Evolutionary conservation across 2,888 invertebrate genomes (phyloP).

Genomic region (Chymomyza amoena): DNA sequence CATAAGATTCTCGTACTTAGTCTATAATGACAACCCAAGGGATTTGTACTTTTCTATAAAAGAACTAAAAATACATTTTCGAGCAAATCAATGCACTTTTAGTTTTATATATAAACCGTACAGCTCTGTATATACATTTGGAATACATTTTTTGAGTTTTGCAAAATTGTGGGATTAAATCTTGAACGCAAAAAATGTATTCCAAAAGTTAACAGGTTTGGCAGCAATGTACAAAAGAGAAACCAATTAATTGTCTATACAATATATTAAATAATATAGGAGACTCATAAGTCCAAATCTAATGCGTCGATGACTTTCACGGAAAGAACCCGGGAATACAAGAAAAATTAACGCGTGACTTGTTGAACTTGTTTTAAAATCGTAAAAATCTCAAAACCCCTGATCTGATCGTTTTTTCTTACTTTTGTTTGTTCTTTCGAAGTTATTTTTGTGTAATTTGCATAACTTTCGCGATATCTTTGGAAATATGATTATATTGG

Average conservation of each 20-base stretch:
- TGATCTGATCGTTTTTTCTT: too few relatives aligned
- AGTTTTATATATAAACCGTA: neutral
- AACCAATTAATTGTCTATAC: slow-evolving; percentile 21
- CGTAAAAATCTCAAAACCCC: too few relatives aligned
- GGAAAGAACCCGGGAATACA: too few relatives aligned
- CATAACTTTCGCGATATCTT: too few relatives aligned
- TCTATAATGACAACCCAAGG: slow-evolving; percentile 53
- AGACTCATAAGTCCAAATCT: too few relatives aligned
- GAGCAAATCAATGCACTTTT: neutral
- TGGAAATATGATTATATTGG: too few relatives aligned
- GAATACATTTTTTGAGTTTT: neutral
- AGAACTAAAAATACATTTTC: slow-evolving; percentile 17
- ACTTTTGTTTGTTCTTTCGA: too few relatives aligned
- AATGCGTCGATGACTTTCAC: too few relatives aligned
- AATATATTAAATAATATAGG: too few relatives aligned
- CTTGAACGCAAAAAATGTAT: neutral
- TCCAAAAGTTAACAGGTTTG: neutral
- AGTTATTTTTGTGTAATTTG: too few relatives aligned
- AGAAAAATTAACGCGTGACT: too few relatives aligned
- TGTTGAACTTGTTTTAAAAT: too few relatives aligned
- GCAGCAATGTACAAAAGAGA: slow-evolving; percentile 20
- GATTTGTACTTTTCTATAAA: neutral
- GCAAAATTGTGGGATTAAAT: neutral
- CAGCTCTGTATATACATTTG: neutral
- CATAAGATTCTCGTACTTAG: slow-evolving; percentile 49